Conservation (phyloP, 2,797 vertebrate genomes). For the Rhinoraja longicauda region DNA sequence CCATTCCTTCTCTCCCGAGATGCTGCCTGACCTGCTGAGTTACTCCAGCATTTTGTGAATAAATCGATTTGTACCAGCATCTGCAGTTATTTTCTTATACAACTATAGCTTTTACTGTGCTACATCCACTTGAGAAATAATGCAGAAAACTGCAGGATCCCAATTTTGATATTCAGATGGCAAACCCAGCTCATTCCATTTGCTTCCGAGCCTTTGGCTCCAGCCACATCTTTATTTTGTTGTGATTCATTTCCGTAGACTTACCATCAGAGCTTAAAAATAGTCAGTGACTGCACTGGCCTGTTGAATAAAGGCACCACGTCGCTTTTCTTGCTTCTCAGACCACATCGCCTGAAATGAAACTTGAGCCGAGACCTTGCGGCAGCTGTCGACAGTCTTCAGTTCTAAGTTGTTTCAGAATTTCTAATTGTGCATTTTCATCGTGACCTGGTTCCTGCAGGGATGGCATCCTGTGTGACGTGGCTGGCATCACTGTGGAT, state of each 20-base stretch:
- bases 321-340: neutral
- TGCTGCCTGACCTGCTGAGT: no score
- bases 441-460: neutral
- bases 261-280: neutral
- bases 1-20: no score
- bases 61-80: no score
- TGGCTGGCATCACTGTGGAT: neutral
- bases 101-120: neutral
- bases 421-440: neutral
- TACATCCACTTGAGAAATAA: neutral
- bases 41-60: no score
- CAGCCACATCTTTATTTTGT: neutral
- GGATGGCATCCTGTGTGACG: neutral
- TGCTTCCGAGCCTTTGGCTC: neutral
- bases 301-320: neutral
- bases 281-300: neutral
- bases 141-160: neutral
- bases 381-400: neutral
- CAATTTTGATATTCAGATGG: neutral
- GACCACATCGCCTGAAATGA: neutral
- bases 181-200: neutral
- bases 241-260: slow-evolving; percentile 8
- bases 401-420: slow-evolving; percentile 9
- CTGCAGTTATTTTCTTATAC: no score
- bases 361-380: neutral